These are phyloP conservation scores for Anguilla obscura DNA, from an alignment of 2,797 vertebrate genomes.

Conservation along the genomic window DNA sequence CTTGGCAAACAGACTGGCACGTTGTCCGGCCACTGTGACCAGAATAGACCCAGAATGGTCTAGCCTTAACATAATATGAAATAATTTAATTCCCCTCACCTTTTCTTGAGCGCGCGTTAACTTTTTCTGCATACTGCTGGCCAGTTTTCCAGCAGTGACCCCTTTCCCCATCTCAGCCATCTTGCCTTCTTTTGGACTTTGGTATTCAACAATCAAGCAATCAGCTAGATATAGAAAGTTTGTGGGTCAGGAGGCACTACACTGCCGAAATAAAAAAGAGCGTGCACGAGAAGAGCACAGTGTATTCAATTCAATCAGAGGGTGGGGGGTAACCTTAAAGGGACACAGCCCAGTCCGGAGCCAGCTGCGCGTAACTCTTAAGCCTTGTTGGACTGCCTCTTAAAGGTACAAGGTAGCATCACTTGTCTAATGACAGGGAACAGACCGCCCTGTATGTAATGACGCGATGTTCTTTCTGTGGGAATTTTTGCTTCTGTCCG, in stretches of 20 bases:
- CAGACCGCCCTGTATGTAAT: slow-evolving; percentile 37
- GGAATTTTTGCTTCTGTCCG: slow-evolving; percentile 33
- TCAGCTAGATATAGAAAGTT: slow-evolving; percentile 8
- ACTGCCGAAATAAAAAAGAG: slow-evolving; percentile 14
- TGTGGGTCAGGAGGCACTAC: not conserved
- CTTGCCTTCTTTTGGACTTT: slow-evolving; percentile 52
- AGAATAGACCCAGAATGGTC: not conserved
- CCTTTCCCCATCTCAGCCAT: slow-evolving; percentile 96
- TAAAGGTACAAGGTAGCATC: slow-evolving; percentile 62
- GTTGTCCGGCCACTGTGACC: slow-evolving; percentile 20
- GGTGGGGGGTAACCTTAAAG: slow-evolving; percentile 42
- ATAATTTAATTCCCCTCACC: slow-evolving; percentile 67
- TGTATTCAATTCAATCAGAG: slow-evolving; percentile 42
- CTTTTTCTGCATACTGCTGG: slow-evolving; percentile 94
- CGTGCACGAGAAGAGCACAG: slow-evolving; percentile 5
- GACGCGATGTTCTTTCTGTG: slow-evolving; percentile 48
- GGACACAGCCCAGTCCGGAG: slow-evolving; percentile 54
- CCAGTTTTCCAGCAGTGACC: slow-evolving; percentile 92
- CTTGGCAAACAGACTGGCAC: slow-evolving; percentile 8
- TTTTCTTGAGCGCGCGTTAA: slow-evolving; percentile 97
- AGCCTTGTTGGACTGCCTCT: slow-evolving; percentile 58
- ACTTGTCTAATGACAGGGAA: slow-evolving; percentile 47
- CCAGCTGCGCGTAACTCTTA: slow-evolving; percentile 55
- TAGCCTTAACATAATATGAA: not conserved
- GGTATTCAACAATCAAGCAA: slow-evolving; percentile 29